Percentiles rank a stretch among this genome's conserved stretches.
Evolutionary conservation across 2,888 invertebrate species (phyloP).

Genomic region (Aphodius sticticus): DNA sequence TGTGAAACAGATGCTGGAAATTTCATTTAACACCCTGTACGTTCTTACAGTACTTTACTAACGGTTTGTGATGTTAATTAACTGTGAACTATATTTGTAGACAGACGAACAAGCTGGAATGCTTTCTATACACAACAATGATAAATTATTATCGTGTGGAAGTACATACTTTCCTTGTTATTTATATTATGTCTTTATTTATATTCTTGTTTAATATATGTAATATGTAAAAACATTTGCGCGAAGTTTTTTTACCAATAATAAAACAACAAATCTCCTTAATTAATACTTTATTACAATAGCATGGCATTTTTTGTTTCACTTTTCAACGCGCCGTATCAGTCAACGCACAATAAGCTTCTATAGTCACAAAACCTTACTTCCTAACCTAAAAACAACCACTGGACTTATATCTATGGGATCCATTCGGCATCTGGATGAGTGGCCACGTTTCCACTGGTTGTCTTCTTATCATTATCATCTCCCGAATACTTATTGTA

Average conservation of each 20-base stretch:
- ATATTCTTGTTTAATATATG: too few relatives aligned
- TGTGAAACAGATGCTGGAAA: too few relatives aligned
- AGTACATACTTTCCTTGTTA: too few relatives aligned
- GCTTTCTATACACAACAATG: too few relatives aligned
- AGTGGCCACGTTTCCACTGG: slow-evolving; percentile 53
- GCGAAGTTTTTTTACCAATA: neutral
- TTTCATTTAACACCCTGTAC: too few relatives aligned
- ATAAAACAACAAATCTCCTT: neutral
- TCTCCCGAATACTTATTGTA: slow-evolving; percentile 65
- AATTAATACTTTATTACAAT: neutral
- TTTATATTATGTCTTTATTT: too few relatives aligned
- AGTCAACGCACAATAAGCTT: neutral
- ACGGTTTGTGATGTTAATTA: too few relatives aligned
- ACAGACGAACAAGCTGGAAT: too few relatives aligned
- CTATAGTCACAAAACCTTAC: neutral
- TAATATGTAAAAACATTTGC: too few relatives aligned
- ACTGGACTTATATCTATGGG: slow-evolving; percentile 53
- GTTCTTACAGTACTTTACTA: too few relatives aligned
- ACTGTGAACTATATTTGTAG: too few relatives aligned
- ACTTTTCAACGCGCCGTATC: neutral
- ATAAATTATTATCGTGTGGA: too few relatives aligned
- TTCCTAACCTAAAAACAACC: neutral
- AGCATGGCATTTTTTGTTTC: neutral
- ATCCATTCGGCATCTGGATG: slow-evolving; percentile 68
- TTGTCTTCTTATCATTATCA: slow-evolving; percentile 50